A percentile compares a stretch with the other conserved stretches of the same genome.
Conservation (phyloP, 1,140 invertebrate species). For the Sycobia sp. region DNA sequence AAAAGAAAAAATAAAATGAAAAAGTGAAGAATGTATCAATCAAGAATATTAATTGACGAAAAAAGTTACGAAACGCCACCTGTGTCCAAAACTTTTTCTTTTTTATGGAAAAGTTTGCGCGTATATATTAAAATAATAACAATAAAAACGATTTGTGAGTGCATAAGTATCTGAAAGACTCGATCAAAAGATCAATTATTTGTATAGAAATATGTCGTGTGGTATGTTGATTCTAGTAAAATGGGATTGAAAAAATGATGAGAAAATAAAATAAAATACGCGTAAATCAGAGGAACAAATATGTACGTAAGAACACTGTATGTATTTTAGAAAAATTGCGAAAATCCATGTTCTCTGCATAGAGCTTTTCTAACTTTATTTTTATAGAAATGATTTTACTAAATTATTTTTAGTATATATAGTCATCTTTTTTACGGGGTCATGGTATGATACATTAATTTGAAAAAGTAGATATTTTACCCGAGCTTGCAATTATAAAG, state of each 20-base stretch:
- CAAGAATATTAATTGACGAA: not conserved
- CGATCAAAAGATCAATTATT: not conserved
- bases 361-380: slow-evolving; percentile 29
- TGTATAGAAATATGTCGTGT: slow-evolving; percentile 26
- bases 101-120: not conserved
- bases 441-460: slow-evolving; percentile 7
- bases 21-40: not conserved
- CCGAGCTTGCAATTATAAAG: slow-evolving; percentile 23
- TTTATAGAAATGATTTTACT: slow-evolving; percentile 30
- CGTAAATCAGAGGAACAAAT: not conserved
- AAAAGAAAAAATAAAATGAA: slow-evolving; percentile 13
- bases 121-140: slow-evolving; percentile 1
- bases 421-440: slow-evolving; percentile 11
- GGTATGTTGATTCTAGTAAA: not conserved
- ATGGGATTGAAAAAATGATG: not conserved
- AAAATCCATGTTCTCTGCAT: slow-evolving; percentile 13
- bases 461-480: slow-evolving; percentile 4
- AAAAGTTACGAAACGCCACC: not conserved
- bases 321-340: not conserved
- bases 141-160: slow-evolving; percentile 12
- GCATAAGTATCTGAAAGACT: slow-evolving; percentile 8
- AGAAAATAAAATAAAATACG: not conserved
- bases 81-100: slow-evolving; percentile 13
- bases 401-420: slow-evolving; percentile 18
- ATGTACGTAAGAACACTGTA: not conserved